Percentiles rank a stretch among this genome's conserved stretches.
Evolutionary conservation across 2,888 invertebrate genomes (phyloP).

Genomic region (Rotaria magnacalcarata): DNA sequence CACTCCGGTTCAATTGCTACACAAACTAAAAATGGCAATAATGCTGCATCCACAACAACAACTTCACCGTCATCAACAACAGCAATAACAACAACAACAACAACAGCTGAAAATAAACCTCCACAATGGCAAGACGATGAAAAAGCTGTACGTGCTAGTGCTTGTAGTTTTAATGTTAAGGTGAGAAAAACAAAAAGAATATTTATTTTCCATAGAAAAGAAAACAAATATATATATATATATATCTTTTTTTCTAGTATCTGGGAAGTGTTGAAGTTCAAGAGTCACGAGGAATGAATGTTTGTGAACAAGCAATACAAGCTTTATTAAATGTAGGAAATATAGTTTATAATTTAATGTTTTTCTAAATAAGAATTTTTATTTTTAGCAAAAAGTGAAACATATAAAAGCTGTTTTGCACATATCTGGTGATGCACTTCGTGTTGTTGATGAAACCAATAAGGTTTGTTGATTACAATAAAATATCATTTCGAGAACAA

Average conservation of each 20-base stretch:
- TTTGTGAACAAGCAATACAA: conserved; percentile 97
- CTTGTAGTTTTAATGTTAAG: conserved; percentile 95
- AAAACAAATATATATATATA: not conserved
- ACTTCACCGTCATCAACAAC: not conserved
- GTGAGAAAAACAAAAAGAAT: not conserved
- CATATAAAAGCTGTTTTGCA: conserved; percentile 61
- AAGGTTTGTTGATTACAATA: conserved; percentile 62
- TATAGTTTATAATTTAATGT: not conserved
- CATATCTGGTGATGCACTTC: conserved; percentile 73
- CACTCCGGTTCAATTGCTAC: not conserved
- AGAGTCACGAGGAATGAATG: conserved; percentile 97
- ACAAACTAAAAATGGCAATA: not conserved
- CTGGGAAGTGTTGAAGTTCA: conserved; percentile 97
- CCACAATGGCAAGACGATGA: conserved; percentile 99
- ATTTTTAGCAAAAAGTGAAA: conserved; percentile 47
- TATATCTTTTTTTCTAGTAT: conserved; percentile 64
- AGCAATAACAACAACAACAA: not conserved
- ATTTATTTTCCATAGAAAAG: no score
- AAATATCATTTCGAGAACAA: no score
- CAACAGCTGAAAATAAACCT: conserved; percentile 61
- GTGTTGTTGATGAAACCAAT: conserved; percentile 96
- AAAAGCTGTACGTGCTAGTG: conserved; percentile 85
- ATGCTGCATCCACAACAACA: not conserved
- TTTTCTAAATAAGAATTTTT: not conserved
- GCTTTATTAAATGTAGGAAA: conserved; percentile 73